Conservation (phyloP, 2,113 vertebrate genomes). For the Tenebrosternarchus preto region DNA sequence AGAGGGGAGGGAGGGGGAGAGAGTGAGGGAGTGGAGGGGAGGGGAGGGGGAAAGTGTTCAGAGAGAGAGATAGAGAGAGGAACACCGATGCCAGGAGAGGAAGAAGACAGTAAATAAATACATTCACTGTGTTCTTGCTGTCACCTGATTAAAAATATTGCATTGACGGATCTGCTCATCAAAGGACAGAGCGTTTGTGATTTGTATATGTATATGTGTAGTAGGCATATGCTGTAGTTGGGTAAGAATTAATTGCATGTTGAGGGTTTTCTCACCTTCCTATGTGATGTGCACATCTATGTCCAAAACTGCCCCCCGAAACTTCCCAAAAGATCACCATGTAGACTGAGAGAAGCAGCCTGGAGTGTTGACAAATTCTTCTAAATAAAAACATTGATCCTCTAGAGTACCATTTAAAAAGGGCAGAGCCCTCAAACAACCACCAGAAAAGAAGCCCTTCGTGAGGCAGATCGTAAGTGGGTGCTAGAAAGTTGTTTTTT, state of each 20-base stretch:
- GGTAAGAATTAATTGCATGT: not conserved
- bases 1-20: slow-evolving; percentile 34
- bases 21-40: slow-evolving; percentile 57
- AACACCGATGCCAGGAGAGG: too few species aligned
- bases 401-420: not conserved
- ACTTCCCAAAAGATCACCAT: not conserved
- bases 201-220: not conserved
- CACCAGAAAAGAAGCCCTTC: not conserved
- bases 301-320: not conserved
- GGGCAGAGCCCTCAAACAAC: not conserved
- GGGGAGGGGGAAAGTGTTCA: slow-evolving; percentile 53
- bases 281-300: not conserved
- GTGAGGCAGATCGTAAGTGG: not conserved
- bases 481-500: too few species aligned
- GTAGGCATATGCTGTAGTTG: not conserved
- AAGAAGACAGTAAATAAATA: too few species aligned
- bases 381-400: not conserved
- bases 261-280: slow-evolving; percentile 1
- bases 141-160: too few species aligned
- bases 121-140: too few species aligned
- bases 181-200: not conserved
- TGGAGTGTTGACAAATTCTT: not conserved
- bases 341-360: not conserved
- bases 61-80: not conserved
- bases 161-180: slow-evolving; percentile 1